Evolutionary conservation across 2,888 invertebrate species (phyloP).

Genomic region (Trachelus iudaicus): DNA sequence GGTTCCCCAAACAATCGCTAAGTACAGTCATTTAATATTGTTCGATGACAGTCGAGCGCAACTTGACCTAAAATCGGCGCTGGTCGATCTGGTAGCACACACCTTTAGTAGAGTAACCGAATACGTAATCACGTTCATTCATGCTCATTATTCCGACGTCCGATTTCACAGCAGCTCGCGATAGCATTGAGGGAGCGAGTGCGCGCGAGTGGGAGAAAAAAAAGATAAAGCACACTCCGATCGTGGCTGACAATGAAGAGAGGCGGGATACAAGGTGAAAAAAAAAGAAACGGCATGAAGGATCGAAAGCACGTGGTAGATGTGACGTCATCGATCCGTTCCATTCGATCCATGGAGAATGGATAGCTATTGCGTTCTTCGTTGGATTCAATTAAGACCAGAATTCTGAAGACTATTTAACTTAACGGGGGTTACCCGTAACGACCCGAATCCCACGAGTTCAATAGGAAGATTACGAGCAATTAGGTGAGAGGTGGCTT

Average conservation of each 20-base stretch:
- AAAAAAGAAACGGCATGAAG: not conserved
- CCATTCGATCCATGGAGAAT: not conserved
- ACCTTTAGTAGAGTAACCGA: not conserved
- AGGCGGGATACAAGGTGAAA: not conserved
- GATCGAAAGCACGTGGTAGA: not conserved
- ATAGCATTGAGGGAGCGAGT: not conserved
- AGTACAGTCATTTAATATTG: not conserved
- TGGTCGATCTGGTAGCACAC: not conserved
- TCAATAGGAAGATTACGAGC: not conserved
- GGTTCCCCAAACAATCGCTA: not conserved
- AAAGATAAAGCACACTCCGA: not conserved
- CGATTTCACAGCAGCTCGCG: not conserved
- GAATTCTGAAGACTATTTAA: not conserved
- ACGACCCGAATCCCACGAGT: conserved; percentile 5
- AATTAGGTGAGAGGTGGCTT: not conserved
- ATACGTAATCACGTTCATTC: conserved; percentile 3
- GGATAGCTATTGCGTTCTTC: not conserved
- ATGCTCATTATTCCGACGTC: conserved; percentile 1
- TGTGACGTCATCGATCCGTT: conserved; percentile 4
- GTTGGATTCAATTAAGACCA: conserved; percentile 3
- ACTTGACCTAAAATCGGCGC: not conserved
- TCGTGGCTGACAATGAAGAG: not conserved
- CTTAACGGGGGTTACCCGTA: not conserved
- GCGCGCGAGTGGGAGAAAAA: not conserved
- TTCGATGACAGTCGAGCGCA: not conserved